These are phyloP conservation scores for Rutpela maculata DNA, from an alignment of 2,888 invertebrate genomes.

Conservation along the genomic window DNA sequence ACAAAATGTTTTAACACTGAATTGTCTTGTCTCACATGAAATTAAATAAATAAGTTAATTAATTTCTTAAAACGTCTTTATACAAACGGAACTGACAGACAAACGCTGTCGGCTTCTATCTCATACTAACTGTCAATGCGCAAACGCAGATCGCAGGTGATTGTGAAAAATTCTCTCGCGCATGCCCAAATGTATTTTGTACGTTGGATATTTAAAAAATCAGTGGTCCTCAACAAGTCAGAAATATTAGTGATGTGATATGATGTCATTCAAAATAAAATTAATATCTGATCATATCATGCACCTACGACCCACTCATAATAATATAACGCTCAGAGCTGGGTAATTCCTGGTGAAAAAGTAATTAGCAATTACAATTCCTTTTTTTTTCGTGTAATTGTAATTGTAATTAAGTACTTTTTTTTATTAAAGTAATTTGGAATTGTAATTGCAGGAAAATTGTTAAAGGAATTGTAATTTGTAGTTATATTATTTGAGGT, in stretches of 20 bases:
- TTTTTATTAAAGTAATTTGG: too few relatives aligned
- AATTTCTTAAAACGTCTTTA: slow-evolving; percentile 22
- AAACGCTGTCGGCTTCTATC: slow-evolving; percentile 40
- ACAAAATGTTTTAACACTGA: slow-evolving; percentile 14
- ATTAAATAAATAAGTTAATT: slow-evolving; percentile 26
- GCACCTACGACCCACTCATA: too few relatives aligned
- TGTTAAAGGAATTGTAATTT: too few relatives aligned
- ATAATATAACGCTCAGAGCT: too few relatives aligned
- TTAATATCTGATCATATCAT: too few relatives aligned
- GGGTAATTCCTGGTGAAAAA: too few relatives aligned
- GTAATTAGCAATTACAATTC: too few relatives aligned
- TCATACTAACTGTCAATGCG: slow-evolving; percentile 26
- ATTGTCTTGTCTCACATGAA: background rate
- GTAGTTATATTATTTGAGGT: too few relatives aligned
- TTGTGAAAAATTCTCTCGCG: slow-evolving; percentile 40
- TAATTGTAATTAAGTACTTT: too few relatives aligned
- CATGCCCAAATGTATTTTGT: slow-evolving; percentile 29
- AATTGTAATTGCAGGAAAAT: too few relatives aligned
- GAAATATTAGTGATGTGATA: background rate
- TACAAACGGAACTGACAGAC: slow-evolving; percentile 43
- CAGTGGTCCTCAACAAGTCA: slow-evolving; percentile 29
- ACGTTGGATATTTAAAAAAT: slow-evolving; percentile 38
- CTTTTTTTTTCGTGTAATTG: too few relatives aligned
- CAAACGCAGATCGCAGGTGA: slow-evolving; percentile 43
- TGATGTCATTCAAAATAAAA: too few relatives aligned